Evolutionary conservation across 2,113 vertebrate species (phyloP).

Genomic region (Ovis canadensis): DNA sequence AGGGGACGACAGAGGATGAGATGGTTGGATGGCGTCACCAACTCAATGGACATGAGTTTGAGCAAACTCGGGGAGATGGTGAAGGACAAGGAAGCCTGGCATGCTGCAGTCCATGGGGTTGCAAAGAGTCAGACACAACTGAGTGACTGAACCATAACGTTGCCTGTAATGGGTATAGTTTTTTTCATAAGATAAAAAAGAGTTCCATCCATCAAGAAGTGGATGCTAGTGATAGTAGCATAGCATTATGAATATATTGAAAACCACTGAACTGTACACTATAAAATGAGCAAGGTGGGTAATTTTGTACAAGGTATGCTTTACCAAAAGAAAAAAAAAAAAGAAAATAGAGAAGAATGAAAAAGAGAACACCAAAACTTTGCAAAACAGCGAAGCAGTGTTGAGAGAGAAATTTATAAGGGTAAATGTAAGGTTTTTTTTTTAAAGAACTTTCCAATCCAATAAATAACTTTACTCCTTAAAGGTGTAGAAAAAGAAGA

Average conservation of each 20-base stretch:
- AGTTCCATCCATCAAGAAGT: neutral
- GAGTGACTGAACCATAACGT: neutral
- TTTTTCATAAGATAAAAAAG: neutral
- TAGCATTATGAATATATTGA: neutral
- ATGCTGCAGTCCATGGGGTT: neutral
- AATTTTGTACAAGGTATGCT: neutral
- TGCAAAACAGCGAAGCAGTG: neutral
- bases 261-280: neutral
- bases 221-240: neutral
- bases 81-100: neutral
- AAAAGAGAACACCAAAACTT: neutral
- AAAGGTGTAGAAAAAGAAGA: neutral
- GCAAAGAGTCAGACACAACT: neutral
- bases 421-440: neutral
- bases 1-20: neutral
- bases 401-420: neutral
- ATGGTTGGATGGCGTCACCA: neutral
- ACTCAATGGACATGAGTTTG: neutral
- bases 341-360: neutral
- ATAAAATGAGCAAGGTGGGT: neutral
- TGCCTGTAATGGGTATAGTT: neutral
- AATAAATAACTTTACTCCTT: neutral
- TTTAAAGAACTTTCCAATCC: neutral
- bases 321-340: neutral
- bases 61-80: neutral